Evolutionary conservation across 2,888 invertebrate genomes (phyloP), one percentile per base, ranked within the genome.

Genomic region (Germaria angustata): DNA sequence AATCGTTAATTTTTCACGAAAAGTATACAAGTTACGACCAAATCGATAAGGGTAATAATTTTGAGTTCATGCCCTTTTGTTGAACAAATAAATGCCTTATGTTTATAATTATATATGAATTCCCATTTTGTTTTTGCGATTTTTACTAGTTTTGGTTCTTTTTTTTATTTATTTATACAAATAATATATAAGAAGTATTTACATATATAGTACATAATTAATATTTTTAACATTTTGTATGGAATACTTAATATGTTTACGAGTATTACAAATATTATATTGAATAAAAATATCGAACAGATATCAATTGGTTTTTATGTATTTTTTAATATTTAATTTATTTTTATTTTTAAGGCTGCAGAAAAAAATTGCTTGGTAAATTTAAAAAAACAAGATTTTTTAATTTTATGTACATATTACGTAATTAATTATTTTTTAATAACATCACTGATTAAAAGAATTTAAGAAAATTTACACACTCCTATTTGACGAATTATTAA

Each of bases 191-290:
- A 75, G 44, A n/a, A 61, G 20, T 72, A 28, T 28, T 28, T 28
- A 28, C 28, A 73, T 22, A 15, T 20, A 63, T 51, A 75, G n/a
- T n/a, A n/a, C n/a, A n/a, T n/a, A n/a, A n/a, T n/a, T n/a, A 49
- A 34, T 55, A 55, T 59, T 61, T 55, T 69, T 69, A 39, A 66
- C 22, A 49, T 49, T 65, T 63, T 75, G 76, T 76, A 68, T 76
- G 53, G 51, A 51, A 77, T 77, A 53, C 53, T 53, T 39, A 51
- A 24, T 44, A 77, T 77, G 49, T 39, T 65, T 44, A 22, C 15
- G 55, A 65, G 34, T 34, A n/a, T 22, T 65, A 53, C 15, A 55
- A 1, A 53, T 6, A 53, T 36, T 32, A 61, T 39, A 15, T 66
- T 53, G 55, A 49, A 53, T 49, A 65, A 75, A 77, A 76, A 24